Base-by-base conservation (phyloP, 2,888 invertebrate genomes). In the Resseliella maxima region DNA sequence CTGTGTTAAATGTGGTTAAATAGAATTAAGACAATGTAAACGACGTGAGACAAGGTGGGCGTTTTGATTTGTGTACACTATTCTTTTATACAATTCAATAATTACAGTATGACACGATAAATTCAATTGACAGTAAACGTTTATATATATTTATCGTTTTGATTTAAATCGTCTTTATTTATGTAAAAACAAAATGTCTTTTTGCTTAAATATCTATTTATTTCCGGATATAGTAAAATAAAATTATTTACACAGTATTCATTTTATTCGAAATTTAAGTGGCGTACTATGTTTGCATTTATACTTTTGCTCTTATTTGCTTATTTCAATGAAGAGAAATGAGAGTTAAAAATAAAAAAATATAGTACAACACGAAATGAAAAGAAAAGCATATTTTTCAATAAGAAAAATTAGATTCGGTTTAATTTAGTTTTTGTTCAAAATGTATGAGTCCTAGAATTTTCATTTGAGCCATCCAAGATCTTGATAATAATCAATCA, bases 201-300 rank as follows among this genome's bases (percentile, higher is more conserved):
- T 59, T 24, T 27, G 24, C 59, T 59, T 59, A 59, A 59, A 59
- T 27, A 59, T 24, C 59, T 59, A 50, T 59, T n/a, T 59, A 27
- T 59, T 59, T 59, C 41, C 59, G 59, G 59, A 12, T 59, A 50
- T 50, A 59, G 24, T 59, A 59, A 59, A 59, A 59, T 59, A 59
- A 59, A 59, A 27, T n/a, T 59, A 59, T 59, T 59, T 59, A 59
- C 59, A 59, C 27, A 59, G 24, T 59, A 24, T 59, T 59, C 12
- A 59, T 59, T 24, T 59, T 59, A 3, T 59, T 59, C 15, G 24
- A 5, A 2, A 59, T n/a, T 59, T 59, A 24, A 24, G 24, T 59
- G 5, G 24, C 24, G 18, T 50, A 41, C 41, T 41, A 41, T 41
- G 6, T 50, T 15, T 50, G 12, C 21, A 50, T 21, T 50, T 21